Base-by-base conservation (phyloP, 2,113 vertebrate species). In the Chitala chitala region DNA sequence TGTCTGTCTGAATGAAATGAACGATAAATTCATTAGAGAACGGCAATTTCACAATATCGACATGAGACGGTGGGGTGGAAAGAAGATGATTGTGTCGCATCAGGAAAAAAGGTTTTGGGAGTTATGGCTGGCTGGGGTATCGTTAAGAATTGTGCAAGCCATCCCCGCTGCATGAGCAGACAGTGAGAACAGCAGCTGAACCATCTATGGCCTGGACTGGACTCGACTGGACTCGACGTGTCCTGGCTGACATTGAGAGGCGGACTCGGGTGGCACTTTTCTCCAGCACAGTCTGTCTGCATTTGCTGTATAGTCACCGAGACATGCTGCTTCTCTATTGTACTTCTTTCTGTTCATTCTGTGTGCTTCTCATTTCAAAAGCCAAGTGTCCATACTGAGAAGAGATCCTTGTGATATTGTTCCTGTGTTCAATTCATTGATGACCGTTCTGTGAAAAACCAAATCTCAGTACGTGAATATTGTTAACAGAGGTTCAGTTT, bases 71-170 rank as follows among this genome's bases (percentile, higher is more conserved):
- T 24, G 22, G 38, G 64, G 36, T 56, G 71, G 54, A 59, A 72
- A 72, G 24, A 58, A 44, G 46, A 72, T 38, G 59, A 58, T 26
- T 12, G 15, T 59, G 71, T 72, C 38, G 71, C 53, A 72, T 72
- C 53, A 58, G 71, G 71, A 59, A 42, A 59, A 56, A 3, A 38
- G 26, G 38, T 72, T 40, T 55, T 53, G 24, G 54, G 54, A 44
- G 54, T 55, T 56, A 72, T 44, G 71, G 54, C 31, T 15, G 53
- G 36, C 53, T 29, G 38, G 70, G 71, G 71, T 72, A 36, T 56
- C 53, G 51, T 58, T 26, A 20, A 22, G 54, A 56, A 20, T 72
- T 59, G 53, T 44, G 54, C 71, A 72, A 72, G 64, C 46, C 63
- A n/a, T 22, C 38, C 22, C 33, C 22, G 51, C 44, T 42, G 71